These are phyloP conservation scores for Chionodraco myersi DNA, from an alignment of 2,113 vertebrate genomes.

Conservation along the genomic window DNA sequence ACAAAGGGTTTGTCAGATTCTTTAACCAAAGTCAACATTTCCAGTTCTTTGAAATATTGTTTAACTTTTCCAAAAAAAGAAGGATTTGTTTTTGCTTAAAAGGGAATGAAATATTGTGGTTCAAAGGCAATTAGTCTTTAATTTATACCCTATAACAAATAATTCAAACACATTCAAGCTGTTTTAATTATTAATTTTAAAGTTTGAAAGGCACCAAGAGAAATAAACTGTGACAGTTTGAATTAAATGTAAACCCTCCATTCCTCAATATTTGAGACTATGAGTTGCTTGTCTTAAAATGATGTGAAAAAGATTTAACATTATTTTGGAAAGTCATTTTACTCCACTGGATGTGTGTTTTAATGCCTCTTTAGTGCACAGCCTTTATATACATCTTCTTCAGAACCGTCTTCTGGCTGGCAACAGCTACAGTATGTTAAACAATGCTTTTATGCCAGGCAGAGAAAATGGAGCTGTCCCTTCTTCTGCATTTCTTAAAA, in stretches of 20 bases:
- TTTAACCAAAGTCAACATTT: conserved; percentile 34
- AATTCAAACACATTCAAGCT: conserved; percentile 54
- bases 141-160: conserved; percentile 55
- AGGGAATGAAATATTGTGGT: conserved; percentile 35
- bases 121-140: conserved; percentile 56
- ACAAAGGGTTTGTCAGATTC: conserved; percentile 15
- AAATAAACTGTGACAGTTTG: conserved; percentile 39
- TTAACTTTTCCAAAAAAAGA: conserved; percentile 18
- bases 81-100: conserved; percentile 6
- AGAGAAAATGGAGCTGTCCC: not conserved
- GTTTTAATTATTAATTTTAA: conserved; percentile 64
- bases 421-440: not conserved
- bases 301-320: not conserved
- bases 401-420: not conserved
- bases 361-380: not conserved
- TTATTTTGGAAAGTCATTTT: not conserved
- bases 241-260: conserved; percentile 32
- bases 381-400: not conserved
- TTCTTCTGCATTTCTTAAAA: not conserved
- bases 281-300: conserved; percentile 16
- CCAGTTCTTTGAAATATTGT: conserved; percentile 26
- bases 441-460: not conserved
- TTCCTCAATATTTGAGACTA: conserved; percentile 2
- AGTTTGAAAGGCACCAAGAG: conserved; percentile 37
- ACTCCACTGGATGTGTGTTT: not conserved